Evolutionary conservation across 2,888 invertebrate genomes (phyloP).

Genomic region (Orthosia gothica): DNA sequence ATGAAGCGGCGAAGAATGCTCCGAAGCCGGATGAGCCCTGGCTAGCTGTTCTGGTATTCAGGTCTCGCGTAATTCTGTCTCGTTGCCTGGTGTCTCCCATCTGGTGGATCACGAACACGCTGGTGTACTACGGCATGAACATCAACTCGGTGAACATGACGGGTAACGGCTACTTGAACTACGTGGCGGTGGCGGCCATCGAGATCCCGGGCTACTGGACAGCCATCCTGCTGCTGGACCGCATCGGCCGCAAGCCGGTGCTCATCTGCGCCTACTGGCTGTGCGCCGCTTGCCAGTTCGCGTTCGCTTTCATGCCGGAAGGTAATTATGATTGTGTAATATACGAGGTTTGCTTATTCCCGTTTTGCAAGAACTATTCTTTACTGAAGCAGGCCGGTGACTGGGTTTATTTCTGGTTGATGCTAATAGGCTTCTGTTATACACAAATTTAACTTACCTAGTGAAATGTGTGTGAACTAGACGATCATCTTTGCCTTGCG

Average conservation of each 20-base stretch:
- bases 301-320: slow-evolving; percentile 91
- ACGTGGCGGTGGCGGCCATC: slow-evolving; percentile 92
- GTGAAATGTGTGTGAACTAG: neutral
- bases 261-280: slow-evolving; percentile 92
- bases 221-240: slow-evolving; percentile 92
- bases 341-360: neutral
- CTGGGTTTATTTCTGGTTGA: neutral
- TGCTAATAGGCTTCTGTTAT: neutral
- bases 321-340: slow-evolving; percentile 78
- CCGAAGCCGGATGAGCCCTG: slow-evolving; percentile 82
- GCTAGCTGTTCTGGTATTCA: slow-evolving; percentile 80
- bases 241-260: slow-evolving; percentile 92
- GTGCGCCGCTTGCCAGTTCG: slow-evolving; percentile 92
- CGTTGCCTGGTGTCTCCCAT: slow-evolving; percentile 88
- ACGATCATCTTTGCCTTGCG: neutral
- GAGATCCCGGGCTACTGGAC: slow-evolving; percentile 94
- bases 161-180: slow-evolving; percentile 93
- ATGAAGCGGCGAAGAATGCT: slow-evolving; percentile 79
- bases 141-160: slow-evolving; percentile 93
- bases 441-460: neutral
- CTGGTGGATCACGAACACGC: slow-evolving; percentile 94
- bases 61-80: slow-evolving; percentile 77
- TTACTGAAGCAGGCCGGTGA: too few relatives aligned
- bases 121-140: slow-evolving; percentile 94
- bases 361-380: neutral